phyloP scores from a whole-genome alignment of 2,797 vertebrate species.

The Gallinago stenura region DNA sequence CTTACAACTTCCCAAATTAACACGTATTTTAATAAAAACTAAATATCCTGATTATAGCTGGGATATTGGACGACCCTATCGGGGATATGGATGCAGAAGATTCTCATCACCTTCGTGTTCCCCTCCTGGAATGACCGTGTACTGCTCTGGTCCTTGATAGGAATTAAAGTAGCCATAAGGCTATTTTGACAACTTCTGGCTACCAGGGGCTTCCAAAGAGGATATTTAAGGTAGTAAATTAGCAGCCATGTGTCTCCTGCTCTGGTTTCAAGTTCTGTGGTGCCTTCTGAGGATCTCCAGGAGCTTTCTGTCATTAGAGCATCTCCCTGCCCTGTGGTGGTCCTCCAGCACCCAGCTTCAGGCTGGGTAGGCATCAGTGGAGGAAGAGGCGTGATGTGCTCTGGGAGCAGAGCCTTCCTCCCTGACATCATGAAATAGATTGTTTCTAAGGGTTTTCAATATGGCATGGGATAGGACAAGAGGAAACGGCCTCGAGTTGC shows the following conservation, averaged over 20 bases:
- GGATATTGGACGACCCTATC: not conserved
- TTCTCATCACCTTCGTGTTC: not conserved
- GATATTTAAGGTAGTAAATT: not conserved
- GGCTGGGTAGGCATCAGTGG: not conserved
- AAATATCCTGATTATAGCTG: not conserved
- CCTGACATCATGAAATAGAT: accelerated
- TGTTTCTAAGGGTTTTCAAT: not conserved
- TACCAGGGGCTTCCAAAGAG: not conserved
- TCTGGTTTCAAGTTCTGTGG: not conserved
- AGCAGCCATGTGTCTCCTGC: not conserved
- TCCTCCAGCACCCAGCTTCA: not conserved
- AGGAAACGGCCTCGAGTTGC: not conserved
- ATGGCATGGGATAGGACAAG: not conserved
- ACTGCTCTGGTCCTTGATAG: not conserved
- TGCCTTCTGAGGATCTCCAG: not conserved
- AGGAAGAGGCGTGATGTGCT: not conserved
- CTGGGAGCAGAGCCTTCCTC: not conserved
- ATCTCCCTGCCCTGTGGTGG: not conserved
- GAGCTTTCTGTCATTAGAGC: not conserved
- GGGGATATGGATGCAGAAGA: not conserved
- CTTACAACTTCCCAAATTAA: slow-evolving; percentile 6
- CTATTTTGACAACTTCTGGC: not conserved
- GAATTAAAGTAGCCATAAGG: not conserved
- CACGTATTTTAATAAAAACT: not conserved
- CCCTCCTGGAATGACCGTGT: not conserved